phyloP scores from a whole-genome alignment of 2,888 invertebrate genomes.

The Chelonus formosanus region DNA sequence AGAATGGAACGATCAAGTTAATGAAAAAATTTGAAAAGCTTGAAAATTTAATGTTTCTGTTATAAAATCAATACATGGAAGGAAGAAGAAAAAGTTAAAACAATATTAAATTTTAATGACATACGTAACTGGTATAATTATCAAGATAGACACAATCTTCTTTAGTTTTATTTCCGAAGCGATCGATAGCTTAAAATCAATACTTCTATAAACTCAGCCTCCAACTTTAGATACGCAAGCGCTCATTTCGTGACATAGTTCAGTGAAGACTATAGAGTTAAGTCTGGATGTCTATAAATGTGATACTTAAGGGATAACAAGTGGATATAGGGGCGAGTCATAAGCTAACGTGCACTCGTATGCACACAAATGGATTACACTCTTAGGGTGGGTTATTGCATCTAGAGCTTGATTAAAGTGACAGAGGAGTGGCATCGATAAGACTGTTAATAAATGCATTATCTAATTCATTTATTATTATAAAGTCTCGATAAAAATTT shows the following conservation, averaged over 20 bases:
- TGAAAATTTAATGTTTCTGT: too few relatives aligned
- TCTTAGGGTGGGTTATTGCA: conserved; percentile 14
- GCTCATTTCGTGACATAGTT: conserved; percentile 41
- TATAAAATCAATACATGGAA: too few relatives aligned
- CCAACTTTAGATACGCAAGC: conserved; percentile 39
- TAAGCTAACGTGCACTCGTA: conserved; percentile 32
- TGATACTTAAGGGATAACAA: conserved; percentile 5
- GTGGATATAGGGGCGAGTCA: conserved; percentile 10
- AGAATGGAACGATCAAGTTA: too few relatives aligned
- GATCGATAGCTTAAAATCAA: conserved; percentile 55
- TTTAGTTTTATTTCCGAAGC: conserved; percentile 51
- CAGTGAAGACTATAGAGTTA: not conserved
- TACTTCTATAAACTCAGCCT: conserved; percentile 46
- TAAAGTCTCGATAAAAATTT: not conserved
- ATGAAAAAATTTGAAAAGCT: too few relatives aligned
- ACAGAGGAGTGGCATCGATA: conserved; percentile 61
- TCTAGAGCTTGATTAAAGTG: conserved; percentile 57
- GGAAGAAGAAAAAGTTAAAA: not conserved
- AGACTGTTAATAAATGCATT: conserved; percentile 37
- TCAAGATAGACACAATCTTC: conserved; percentile 41
- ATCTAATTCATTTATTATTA: conserved; percentile 2
- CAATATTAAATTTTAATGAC: not conserved
- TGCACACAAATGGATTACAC: conserved; percentile 20
- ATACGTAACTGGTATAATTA: not conserved
- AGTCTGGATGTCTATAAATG: conserved; percentile 4